Base-by-base conservation (phyloP, 2,888 invertebrate genomes). In the Julus scanicus region DNA sequence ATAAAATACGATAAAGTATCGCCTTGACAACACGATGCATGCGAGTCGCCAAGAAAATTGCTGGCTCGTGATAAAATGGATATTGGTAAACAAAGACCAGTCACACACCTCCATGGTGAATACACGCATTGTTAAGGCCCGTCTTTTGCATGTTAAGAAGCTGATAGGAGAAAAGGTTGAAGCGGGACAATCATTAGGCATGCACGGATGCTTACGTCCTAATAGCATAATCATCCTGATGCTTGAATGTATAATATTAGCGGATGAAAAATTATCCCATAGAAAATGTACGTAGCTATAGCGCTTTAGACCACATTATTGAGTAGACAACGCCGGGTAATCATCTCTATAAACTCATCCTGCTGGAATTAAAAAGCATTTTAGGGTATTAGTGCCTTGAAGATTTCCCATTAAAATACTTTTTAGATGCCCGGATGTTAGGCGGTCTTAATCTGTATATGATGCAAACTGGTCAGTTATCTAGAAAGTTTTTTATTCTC, bases 181-280 rank as follows among this genome's bases (percentile, higher is more conserved):
- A 80, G 37, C 80, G 80, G 80, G 80, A 80, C 80, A 80, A 80
- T 80, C 80, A 80, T 80, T 80, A 80, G 80, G 80, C 80, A 80
- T 80, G 80, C 80, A 80, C 80, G 80, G 80, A 80, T 80, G 80
- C 80, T 80, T 80, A 29, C 80, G 80, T 80, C 80, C 80, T 80
- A 80, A 80, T 80, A 39, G 80, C 80, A 5, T 80, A 80, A 80
- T 80, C 80, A 37, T 80, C 80, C 13, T 80, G 13, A 80, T 37
- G 80, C 63, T 71, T 71, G 63, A 71, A 71, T 80, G 15, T 80
- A 37, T 37, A 80, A 37, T 80, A 80, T 80, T 80, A 80, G 37
- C 37, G 80, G 80, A 80, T 80, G 80, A 80, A 37, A 80, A 80
- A 80, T 80, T 37, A 80, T 80, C 80, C 80, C 80, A 37, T 80